These are phyloP conservation scores for Epistrophe eligans DNA, from an alignment of 2,888 invertebrate species.

Conservation along the genomic window DNA sequence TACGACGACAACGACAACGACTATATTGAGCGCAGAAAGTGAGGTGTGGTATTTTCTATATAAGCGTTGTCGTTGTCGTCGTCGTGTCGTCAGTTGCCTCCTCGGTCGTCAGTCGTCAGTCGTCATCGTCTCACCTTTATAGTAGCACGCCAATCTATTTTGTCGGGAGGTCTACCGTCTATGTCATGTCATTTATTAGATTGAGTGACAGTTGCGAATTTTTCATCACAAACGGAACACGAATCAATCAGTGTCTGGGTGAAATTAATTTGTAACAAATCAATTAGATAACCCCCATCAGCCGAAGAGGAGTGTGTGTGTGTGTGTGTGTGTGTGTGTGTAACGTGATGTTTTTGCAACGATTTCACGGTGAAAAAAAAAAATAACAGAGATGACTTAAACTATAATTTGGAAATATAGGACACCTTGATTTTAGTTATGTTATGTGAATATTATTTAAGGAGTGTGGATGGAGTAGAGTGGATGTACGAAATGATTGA, in stretches of 20 bases:
- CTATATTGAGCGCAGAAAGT: conserved; percentile 26
- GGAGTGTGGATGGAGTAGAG: conserved; percentile 6
- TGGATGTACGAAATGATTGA: not conserved
- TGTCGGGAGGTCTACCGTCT: conserved; percentile 47
- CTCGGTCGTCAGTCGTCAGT: not conserved
- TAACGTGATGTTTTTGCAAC: conserved; percentile 3
- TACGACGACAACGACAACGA: not conserved
- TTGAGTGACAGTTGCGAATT: conserved; percentile 59
- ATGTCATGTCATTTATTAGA: conserved; percentile 43
- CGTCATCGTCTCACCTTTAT: conserved; percentile 5
- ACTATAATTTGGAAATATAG: conserved; percentile 25
- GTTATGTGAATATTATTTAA: not conserved
- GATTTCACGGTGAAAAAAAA: conserved; percentile 10
- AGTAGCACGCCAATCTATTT: conserved; percentile 30
- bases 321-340: too few species aligned
- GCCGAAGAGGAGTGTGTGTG: not conserved
- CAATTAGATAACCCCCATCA: conserved; percentile 57
- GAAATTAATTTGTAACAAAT: conserved; percentile 71
- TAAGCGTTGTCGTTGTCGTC: not conserved
- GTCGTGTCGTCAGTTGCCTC: not conserved
- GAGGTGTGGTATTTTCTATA: conserved; percentile 32
- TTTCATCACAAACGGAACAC: conserved; percentile 65
- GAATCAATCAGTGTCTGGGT: conserved; percentile 69
- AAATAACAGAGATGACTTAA: not conserved
- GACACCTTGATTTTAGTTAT: conserved; percentile 32